These are phyloP conservation scores for Cephalotes varians DNA, from an alignment of 2,888 invertebrate genomes.

Conservation along the genomic window DNA sequence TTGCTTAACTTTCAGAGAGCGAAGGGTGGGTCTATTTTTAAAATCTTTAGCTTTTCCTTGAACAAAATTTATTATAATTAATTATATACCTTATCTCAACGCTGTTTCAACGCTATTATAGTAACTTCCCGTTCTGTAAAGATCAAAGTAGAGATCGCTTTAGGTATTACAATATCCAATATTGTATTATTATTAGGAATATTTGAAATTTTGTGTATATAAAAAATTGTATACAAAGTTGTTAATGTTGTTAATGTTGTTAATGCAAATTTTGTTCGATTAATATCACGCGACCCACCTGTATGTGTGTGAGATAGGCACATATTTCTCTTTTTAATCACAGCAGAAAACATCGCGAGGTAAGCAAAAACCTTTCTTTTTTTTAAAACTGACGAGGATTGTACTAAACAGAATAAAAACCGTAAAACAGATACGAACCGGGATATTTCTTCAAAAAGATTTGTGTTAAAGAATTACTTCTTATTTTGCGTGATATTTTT, in stretches of 20 bases:
- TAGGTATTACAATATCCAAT: not conserved
- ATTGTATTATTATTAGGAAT: not conserved
- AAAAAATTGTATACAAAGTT: conserved; percentile 1
- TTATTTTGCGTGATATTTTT: not conserved
- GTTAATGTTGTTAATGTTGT: too few relatives aligned
- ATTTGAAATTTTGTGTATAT: not conserved
- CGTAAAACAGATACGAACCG: too few relatives aligned
- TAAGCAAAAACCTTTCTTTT: not conserved
- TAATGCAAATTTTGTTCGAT: not conserved
- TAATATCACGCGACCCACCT: not conserved
- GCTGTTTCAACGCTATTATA: too few relatives aligned
- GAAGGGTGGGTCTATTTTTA: too few relatives aligned
- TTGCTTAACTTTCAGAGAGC: too few relatives aligned
- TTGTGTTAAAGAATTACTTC: not conserved
- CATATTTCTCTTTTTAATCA: not conserved
- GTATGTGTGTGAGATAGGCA: not conserved
- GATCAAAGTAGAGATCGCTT: too few relatives aligned
- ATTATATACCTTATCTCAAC: too few relatives aligned
- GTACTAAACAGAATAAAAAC: not conserved
- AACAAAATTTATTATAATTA: too few relatives aligned
- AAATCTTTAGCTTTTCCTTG: too few relatives aligned
- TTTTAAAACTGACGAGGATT: not conserved
- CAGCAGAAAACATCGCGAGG: not conserved
- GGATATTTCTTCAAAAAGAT: not conserved
- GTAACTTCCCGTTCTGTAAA: too few relatives aligned